Conservation (phyloP, 2,888 invertebrate species). For the Zhengitettix transpicula region DNA sequence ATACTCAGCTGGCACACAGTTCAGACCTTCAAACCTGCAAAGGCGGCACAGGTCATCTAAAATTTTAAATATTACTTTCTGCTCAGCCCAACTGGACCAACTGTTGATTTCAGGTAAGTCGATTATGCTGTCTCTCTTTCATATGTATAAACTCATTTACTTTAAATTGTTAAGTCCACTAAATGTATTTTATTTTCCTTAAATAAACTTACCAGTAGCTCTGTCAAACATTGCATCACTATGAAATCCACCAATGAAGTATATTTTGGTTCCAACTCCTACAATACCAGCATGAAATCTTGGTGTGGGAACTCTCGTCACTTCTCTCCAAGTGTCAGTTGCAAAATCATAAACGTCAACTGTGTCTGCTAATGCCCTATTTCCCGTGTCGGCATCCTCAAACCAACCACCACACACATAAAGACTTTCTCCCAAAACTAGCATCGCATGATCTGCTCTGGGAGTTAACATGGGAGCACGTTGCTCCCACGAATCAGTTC, state of each 20-base stretch:
- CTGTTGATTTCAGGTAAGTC: no score
- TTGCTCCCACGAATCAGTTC: slow-evolving; percentile 34
- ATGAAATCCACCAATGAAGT: slow-evolving; percentile 51
- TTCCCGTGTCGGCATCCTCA: slow-evolving; percentile 24
- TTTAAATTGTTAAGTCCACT: neutral
- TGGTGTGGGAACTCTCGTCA: slow-evolving; percentile 45
- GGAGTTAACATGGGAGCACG: slow-evolving; percentile 38
- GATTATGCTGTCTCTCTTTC: no score
- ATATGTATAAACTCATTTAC: no score
- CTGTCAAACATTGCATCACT: slow-evolving; percentile 48
- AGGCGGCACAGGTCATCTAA: no score
- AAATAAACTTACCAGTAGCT: slow-evolving; percentile 29
- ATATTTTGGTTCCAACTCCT: slow-evolving; percentile 39
- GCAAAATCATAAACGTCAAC: slow-evolving; percentile 46
- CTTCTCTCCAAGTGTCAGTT: slow-evolving; percentile 38
- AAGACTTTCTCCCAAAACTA: slow-evolving; percentile 34
- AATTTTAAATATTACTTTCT: no score
- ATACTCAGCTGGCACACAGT: no score
- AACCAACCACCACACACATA: slow-evolving; percentile 52
- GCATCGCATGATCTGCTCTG: slow-evolving; percentile 47
- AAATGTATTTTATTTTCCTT: neutral
- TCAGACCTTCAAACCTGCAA: no score
- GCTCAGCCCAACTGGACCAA: no score
- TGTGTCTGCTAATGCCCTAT: slow-evolving; percentile 37
- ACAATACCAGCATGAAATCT: slow-evolving; percentile 51